Conservation (phyloP, 1,140 invertebrate species). For the Anoplolepis gracilipes region DNA sequence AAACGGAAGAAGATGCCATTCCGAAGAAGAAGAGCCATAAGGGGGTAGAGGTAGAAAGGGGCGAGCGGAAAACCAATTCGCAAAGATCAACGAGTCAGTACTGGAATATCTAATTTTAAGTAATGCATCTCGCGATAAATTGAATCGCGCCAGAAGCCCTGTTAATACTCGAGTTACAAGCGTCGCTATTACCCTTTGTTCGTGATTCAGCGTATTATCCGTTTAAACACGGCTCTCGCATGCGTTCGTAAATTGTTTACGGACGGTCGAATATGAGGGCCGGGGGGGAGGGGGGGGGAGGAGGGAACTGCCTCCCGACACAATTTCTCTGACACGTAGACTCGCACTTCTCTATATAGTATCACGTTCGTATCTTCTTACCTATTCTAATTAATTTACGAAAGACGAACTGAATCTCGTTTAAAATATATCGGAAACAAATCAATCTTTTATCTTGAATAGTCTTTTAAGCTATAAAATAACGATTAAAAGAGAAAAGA, state of each 20-base stretch:
- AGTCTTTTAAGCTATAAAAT: background rate
- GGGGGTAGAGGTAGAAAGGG: too few species aligned
- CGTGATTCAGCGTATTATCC: constrained; percentile 37
- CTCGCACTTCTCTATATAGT: background rate
- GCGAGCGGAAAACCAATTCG: background rate
- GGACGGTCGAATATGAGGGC: constrained; percentile 12
- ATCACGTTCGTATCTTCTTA: too few species aligned
- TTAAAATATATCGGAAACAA: background rate
- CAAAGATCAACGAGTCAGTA: background rate
- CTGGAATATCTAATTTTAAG: constrained; percentile 22
- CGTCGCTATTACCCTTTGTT: constrained; percentile 47
- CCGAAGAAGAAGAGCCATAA: too few species aligned
- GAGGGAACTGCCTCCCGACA: too few species aligned
- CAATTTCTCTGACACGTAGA: background rate
- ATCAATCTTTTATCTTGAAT: background rate
- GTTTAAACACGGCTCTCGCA: constrained; percentile 20
- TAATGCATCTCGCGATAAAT: constrained; percentile 31
- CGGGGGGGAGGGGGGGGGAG: too few species aligned
- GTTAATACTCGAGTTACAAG: constrained; percentile 57
- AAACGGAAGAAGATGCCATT: background rate
- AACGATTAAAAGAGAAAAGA: background rate
- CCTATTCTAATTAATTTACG: background rate
- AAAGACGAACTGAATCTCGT: background rate
- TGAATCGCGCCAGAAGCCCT: constrained; percentile 16
- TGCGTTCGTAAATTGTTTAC: constrained; percentile 41